A percentile compares a stretch with the other conserved stretches of the same genome.
These are phyloP conservation scores for Pipa parva DNA, from an alignment of 2,113 vertebrate genomes.

Conservation along the genomic window DNA sequence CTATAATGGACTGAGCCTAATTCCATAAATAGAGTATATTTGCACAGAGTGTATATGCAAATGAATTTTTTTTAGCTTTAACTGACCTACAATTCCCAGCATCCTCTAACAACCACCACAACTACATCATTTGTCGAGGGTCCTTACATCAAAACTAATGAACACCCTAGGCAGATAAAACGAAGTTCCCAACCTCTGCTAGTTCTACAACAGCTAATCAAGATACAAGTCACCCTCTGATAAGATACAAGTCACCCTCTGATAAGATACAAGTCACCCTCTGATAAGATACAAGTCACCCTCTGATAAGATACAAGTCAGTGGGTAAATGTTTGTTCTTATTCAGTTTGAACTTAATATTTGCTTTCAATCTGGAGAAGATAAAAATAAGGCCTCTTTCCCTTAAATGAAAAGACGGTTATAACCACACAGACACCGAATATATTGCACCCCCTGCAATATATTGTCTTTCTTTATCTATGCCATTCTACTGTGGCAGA, in stretches of 20 bases:
- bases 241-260: conserved; percentile 27
- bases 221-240: neutral
- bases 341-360: conserved; percentile 41
- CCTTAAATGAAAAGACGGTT: conserved; percentile 3
- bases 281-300: neutral
- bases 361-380: conserved; percentile 19
- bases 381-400: conserved; percentile 31
- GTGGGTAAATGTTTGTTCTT: conserved; percentile 36
- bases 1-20: no score
- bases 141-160: no score
- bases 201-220: conserved; percentile 28
- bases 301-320: conserved; percentile 20
- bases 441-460: neutral
- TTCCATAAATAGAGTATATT: no score
- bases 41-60: no score
- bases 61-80: no score
- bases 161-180: no score
- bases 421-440: conserved; percentile 24
- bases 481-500: neutral
- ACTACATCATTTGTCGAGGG: no score
- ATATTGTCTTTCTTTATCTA: conserved; percentile 23
- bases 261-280: conserved; percentile 33
- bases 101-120: no score
- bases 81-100: no score
- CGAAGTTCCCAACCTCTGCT: no score